These are phyloP conservation scores for Platorchestia sp. DNA, from an alignment of 1,140 invertebrate genomes.

Conservation along the genomic window DNA sequence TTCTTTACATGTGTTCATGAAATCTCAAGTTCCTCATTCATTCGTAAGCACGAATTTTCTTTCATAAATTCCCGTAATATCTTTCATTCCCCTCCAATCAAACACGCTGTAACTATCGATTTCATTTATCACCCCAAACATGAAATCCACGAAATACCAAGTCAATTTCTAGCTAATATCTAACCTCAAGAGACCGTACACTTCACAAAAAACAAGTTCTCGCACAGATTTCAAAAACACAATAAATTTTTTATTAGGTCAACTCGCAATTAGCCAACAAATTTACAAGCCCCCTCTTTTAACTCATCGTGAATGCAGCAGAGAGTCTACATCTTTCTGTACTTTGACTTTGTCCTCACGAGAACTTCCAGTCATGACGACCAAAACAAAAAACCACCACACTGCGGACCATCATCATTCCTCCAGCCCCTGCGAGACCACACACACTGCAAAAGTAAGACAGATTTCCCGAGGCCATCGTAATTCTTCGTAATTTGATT, in stretches of 20 bases:
- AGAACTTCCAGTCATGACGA: not conserved
- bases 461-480: not conserved
- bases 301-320: not conserved
- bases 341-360: too few species aligned
- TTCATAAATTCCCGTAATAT: too few species aligned
- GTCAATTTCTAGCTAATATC: too few species aligned
- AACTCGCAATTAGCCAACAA: not conserved
- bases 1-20: too few species aligned
- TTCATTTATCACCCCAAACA: too few species aligned
- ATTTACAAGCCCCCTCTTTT: not conserved
- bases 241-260: not conserved
- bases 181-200: too few species aligned
- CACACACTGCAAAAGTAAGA: not conserved
- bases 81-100: not conserved
- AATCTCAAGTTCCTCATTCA: too few species aligned
- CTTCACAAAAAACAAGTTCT: not conserved
- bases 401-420: not conserved
- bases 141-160: too few species aligned
- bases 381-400: too few species aligned
- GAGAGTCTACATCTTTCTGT: not conserved
- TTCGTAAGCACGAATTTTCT: too few species aligned
- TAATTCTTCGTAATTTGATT: not conserved
- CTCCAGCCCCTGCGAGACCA: not conserved
- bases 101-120: too few species aligned
- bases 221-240: not conserved